A percentile compares a stretch with the other conserved stretches of the same genome.
These are phyloP conservation scores for Erynnis tages DNA, from an alignment of 2,888 invertebrate genomes.

Conservation along the genomic window DNA sequence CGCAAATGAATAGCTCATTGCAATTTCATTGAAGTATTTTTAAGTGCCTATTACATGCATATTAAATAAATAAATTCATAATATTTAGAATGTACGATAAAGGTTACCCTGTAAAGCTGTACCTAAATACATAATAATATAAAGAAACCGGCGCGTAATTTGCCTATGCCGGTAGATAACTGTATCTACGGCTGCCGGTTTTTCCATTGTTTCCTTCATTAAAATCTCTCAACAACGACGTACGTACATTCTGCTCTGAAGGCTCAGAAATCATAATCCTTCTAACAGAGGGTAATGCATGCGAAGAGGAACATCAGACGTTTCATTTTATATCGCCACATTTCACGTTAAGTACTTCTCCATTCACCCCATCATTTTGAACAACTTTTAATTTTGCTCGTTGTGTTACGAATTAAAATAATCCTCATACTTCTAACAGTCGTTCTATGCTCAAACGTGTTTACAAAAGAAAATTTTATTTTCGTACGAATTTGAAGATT, in stretches of 20 bases:
- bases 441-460: neutral
- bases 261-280: constrained; percentile 11
- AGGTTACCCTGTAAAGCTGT: neutral
- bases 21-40: neutral
- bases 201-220: constrained; percentile 9
- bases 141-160: no score
- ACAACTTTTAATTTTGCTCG: neutral
- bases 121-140: no score
- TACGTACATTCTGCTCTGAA: neutral
- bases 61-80: no score
- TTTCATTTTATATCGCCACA: constrained; percentile 3
- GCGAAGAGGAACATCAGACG: constrained; percentile 4
- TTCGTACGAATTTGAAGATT: constrained; percentile 32
- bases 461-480: constrained; percentile 19
- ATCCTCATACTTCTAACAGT: neutral
- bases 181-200: neutral
- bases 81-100: neutral
- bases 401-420: neutral
- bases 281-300: constrained; percentile 2
- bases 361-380: constrained; percentile 24
- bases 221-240: constrained; percentile 6
- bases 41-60: neutral
- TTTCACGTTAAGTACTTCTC: constrained; percentile 7
- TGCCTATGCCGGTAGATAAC: neutral
- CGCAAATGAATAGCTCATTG: neutral